A percentile compares a stretch with the other conserved stretches of the same genome.
phyloP scores from a whole-genome alignment of 2,113 vertebrate genomes.

The Parotia lawesii region DNA sequence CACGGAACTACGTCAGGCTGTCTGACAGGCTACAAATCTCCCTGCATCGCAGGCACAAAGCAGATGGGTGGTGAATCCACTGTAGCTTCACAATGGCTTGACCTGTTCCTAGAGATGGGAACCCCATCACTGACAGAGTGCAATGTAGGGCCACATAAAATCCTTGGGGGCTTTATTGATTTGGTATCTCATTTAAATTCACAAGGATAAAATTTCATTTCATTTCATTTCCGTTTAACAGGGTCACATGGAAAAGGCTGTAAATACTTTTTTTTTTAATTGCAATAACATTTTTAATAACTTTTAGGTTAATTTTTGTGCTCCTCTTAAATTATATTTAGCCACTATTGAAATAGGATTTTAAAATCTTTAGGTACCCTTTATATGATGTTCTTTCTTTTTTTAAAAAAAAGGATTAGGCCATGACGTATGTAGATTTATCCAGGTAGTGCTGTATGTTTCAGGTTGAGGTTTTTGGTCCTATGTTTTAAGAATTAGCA shows the following conservation, averaged over 20 bases:
- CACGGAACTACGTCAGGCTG: neutral
- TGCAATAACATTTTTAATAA: neutral
- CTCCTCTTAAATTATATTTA: neutral
- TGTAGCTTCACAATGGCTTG: neutral
- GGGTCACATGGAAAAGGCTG: neutral
- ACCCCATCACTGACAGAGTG: neutral
- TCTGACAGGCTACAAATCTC: neutral
- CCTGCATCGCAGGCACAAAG: neutral
- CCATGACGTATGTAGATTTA: neutral
- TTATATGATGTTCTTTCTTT: neutral
- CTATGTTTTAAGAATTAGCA: neutral
- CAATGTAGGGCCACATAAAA: neutral
- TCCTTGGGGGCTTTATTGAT: neutral
- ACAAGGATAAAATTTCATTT: neutral
- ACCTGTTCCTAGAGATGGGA: neutral
- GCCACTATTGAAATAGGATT: neutral
- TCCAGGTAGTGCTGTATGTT: neutral
- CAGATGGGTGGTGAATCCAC: neutral
- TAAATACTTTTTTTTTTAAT: neutral
- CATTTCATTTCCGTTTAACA: rapidly evolving
- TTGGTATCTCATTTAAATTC: neutral
- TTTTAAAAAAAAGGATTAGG: neutral
- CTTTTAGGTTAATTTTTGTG: neutral
- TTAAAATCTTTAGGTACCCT: neutral
- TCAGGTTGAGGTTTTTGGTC: neutral